Percentiles rank a stretch among this genome's conserved stretches.
These are phyloP conservation scores for rat (Rattus norvegicus) DNA, from an alignment of 2,113 vertebrate genomes.

Conservation along the genomic window GRCr8 NC_086039.1:101591501-101592000, in stretches of 20 bases:
- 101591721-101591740: background rate
- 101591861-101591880: constrained; percentile 49
- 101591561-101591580: background rate
- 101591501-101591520: background rate
- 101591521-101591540: background rate
- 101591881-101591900: constrained; percentile 57
- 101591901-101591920: constrained; percentile 63
- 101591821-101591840: background rate
- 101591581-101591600: constrained; percentile 15
- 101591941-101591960: background rate
- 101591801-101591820: constrained; percentile 38
- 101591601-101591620: constrained; percentile 28
- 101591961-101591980: constrained; percentile 42
- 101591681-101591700: background rate
- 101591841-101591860: constrained; percentile 21
- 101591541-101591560: background rate
- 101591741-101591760: constrained; percentile 21
- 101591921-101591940: constrained; percentile 46
- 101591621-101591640: background rate
- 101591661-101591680: constrained; percentile 34
- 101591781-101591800: background rate
- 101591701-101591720: constrained; percentile 24
- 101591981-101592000: constrained; percentile 63
- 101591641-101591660: constrained; percentile 34
- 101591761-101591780: background rate